Evolutionary conservation across 2,797 vertebrate genomes (phyloP).

Genomic region (Austrolebias charrua): DNA sequence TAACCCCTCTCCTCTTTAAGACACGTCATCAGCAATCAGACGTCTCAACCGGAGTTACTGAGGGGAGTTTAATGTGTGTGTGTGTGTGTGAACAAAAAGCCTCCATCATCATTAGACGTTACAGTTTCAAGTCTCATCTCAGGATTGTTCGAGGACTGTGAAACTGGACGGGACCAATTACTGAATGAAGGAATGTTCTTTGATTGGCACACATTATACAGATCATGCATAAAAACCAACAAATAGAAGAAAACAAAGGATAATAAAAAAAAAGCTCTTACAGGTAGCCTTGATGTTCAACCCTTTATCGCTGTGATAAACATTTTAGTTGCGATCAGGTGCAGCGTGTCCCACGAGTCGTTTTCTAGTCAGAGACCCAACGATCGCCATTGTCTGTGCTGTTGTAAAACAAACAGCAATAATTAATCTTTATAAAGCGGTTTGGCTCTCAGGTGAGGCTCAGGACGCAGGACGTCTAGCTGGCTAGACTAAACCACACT

Average conservation of each 20-base stretch:
- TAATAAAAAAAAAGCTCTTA: too few species aligned
- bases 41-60: slow-evolving; percentile 40
- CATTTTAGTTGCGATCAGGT: slow-evolving; percentile 62
- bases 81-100: slow-evolving; percentile 24
- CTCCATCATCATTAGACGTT: slow-evolving; percentile 56
- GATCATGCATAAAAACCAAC: slow-evolving; percentile 36
- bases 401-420: slow-evolving; percentile 70
- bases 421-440: slow-evolving; percentile 34
- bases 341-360: slow-evolving; percentile 36
- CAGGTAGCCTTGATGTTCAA: slow-evolving; percentile 60
- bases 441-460: slow-evolving; percentile 61
- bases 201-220: slow-evolving; percentile 51
- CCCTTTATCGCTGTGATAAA: slow-evolving; percentile 55
- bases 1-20: slow-evolving; percentile 25
- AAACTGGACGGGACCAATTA: slow-evolving; percentile 69
- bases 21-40: slow-evolving; percentile 57
- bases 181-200: slow-evolving; percentile 54
- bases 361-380: slow-evolving; percentile 43
- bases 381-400: slow-evolving; percentile 35
- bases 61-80: slow-evolving; percentile 24
- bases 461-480: slow-evolving; percentile 73
- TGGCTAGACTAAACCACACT: slow-evolving; percentile 72
- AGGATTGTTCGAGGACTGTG: slow-evolving; percentile 70
- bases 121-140: slow-evolving; percentile 77
- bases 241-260: slow-evolving; percentile 8